phyloP scores from a whole-genome alignment of 2,113 vertebrate genomes.

The Gadus chalcogrammus region DNA sequence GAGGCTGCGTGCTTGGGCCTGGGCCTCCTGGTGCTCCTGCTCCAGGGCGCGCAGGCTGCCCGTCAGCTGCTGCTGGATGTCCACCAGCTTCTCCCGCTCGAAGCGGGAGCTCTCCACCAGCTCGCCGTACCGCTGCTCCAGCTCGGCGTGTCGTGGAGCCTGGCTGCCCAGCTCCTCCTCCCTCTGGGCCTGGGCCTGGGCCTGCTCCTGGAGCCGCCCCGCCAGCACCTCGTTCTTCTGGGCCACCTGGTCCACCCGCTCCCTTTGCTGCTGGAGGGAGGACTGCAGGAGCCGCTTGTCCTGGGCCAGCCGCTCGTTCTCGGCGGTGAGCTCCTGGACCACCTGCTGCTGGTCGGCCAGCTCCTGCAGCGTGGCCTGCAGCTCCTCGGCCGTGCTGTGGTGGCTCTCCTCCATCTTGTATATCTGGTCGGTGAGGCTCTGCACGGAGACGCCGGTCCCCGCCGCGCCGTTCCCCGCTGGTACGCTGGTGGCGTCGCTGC shows the following conservation, averaged over 20 bases:
- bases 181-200: constrained; percentile 75
- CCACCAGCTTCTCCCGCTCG: constrained; percentile 91
- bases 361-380: constrained; percentile 94
- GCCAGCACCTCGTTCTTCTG: constrained; percentile 87
- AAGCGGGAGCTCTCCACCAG: constrained; percentile 86
- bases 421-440: constrained; percentile 85
- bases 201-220: constrained; percentile 80
- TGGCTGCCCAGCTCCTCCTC: constrained; percentile 64
- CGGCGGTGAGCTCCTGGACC: constrained; percentile 89
- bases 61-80: constrained; percentile 93
- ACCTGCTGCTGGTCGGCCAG: constrained; percentile 93
- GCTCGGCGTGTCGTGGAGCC: constrained; percentile 73
- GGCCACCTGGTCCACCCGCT: constrained; percentile 82
- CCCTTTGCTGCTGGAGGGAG: constrained; percentile 87
- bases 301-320: constrained; percentile 88
- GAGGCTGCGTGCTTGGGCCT: constrained; percentile 71
- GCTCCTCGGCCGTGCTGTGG: constrained; percentile 90
- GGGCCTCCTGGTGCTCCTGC: constrained; percentile 84
- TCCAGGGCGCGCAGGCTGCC: constrained; percentile 85
- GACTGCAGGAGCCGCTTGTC: constrained; percentile 88
- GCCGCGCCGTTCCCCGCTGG: constrained; percentile 36
- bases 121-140: constrained; percentile 85
- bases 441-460: constrained; percentile 76
- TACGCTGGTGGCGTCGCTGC: constrained; percentile 44
- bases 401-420: constrained; percentile 96